Percentiles rank a stretch among this genome's conserved stretches.
Conservation (phyloP, 2,888 invertebrate species). For the Venusia cambrica region DNA sequence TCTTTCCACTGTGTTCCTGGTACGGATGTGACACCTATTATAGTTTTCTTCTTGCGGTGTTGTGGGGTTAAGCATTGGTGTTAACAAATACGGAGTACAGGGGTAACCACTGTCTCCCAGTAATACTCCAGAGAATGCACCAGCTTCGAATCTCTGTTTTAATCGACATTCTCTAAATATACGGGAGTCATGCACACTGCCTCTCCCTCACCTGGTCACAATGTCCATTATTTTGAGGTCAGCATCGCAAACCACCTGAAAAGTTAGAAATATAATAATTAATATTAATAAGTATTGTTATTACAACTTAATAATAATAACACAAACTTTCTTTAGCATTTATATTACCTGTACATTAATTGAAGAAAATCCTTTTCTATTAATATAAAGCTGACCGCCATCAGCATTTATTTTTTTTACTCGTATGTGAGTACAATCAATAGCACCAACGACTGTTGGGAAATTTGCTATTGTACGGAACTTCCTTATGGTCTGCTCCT, state of each 20-base stretch:
- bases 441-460: conserved; percentile 1
- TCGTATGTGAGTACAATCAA: conserved; percentile 17
- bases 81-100: conserved; percentile 25
- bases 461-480: neutral
- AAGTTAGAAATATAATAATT: neutral
- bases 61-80: conserved; percentile 16
- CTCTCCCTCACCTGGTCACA: conserved; percentile 26
- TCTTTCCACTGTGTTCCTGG: no score
- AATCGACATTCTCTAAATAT: conserved; percentile 23
- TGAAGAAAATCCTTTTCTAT: conserved; percentile 11
- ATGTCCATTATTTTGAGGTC: no score
- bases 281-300: neutral
- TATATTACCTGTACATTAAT: conserved; percentile 12
- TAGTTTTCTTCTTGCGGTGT: conserved; percentile 22
- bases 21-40: conserved; percentile 23
- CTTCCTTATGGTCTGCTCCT: no score
- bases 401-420: conserved; percentile 19
- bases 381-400: conserved; percentile 4
- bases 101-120: conserved; percentile 24
- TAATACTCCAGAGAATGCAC: conserved; percentile 20
- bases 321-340: neutral
- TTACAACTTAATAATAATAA: neutral
- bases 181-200: conserved; percentile 28
- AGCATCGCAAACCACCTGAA: conserved; percentile 27
- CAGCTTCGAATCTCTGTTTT: no score